A percentile compares a stretch with the other conserved stretches of the same genome.
Conservation (phyloP, 2,113 vertebrate species). For the Pao palembangensis region DNA sequence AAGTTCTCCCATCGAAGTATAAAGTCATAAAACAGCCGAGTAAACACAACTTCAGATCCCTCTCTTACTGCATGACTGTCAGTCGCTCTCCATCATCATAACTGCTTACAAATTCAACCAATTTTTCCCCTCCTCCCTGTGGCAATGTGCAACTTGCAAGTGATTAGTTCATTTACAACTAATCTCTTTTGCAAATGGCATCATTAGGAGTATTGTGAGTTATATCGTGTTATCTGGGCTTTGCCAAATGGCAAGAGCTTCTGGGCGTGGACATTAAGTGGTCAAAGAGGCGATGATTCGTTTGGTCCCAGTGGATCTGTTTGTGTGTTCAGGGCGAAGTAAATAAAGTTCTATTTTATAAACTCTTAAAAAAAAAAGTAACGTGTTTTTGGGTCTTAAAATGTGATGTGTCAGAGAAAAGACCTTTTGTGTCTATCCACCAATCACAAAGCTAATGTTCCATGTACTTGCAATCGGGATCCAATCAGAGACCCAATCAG, state of each 20-base stretch:
- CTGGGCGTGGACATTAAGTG: conserved; percentile 37
- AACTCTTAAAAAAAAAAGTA: neutral
- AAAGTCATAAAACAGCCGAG: conserved; percentile 66
- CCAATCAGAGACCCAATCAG: conserved; percentile 58
- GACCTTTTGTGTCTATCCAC: conserved; percentile 26
- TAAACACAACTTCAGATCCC: conserved; percentile 72
- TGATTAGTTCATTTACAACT: conserved; percentile 67
- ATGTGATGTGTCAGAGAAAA: conserved; percentile 6
- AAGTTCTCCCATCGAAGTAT: conserved; percentile 59
- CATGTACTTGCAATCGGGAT: conserved; percentile 28
- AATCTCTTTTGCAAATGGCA: conserved; percentile 49
- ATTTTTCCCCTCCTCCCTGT: conserved; percentile 38
- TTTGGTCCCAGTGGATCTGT: conserved; percentile 22
- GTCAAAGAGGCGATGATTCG: conserved; percentile 34
- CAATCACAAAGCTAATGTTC: conserved; percentile 64
- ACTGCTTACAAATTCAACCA: conserved; percentile 68
- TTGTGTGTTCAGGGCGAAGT: conserved; percentile 20
- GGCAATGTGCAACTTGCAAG: conserved; percentile 50
- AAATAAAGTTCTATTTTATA: conserved; percentile 4
- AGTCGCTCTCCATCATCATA: conserved; percentile 68
- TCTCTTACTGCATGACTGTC: conserved; percentile 65
- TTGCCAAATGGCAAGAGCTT: conserved; percentile 32
- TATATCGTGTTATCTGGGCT: conserved; percentile 43
- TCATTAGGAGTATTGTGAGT: conserved; percentile 66
- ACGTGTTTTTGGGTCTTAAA: neutral